These are phyloP conservation scores for Morone chrysops DNA, from an alignment of 2,113 vertebrate species.

Conservation along the genomic window DNA sequence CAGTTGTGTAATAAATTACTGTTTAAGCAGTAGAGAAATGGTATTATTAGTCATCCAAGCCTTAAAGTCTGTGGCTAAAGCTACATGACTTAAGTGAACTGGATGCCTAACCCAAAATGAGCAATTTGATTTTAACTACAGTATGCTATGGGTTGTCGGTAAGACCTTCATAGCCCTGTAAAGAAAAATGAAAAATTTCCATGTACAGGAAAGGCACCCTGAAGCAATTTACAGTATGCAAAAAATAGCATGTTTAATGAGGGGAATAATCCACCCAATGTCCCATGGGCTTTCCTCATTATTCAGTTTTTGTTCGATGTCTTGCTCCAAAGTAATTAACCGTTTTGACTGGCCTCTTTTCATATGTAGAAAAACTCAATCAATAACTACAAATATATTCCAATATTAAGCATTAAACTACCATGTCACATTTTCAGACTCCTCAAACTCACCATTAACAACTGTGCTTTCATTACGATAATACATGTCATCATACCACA, in stretches of 20 bases:
- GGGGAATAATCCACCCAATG: slow-evolving; percentile 4
- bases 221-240: slow-evolving; percentile 68
- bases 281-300: slow-evolving; percentile 5
- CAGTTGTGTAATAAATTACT: slow-evolving; percentile 90
- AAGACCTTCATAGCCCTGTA: slow-evolving; percentile 18
- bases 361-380: slow-evolving; percentile 29
- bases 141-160: slow-evolving; percentile 58
- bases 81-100: slow-evolving; percentile 37
- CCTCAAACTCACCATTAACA: slow-evolving; percentile 72
- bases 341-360: slow-evolving; percentile 37
- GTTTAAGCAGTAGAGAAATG: slow-evolving; percentile 79
- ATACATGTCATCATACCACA: slow-evolving; percentile 45
- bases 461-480: slow-evolving; percentile 85
- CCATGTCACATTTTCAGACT: slow-evolving; percentile 80
- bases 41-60: slow-evolving; percentile 53
- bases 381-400: slow-evolving; percentile 38
- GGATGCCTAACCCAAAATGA: slow-evolving; percentile 51
- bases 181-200: slow-evolving; percentile 37
- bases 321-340: slow-evolving; percentile 1
- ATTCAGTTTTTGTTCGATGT: slow-evolving; percentile 18
- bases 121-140: slow-evolving; percentile 48
- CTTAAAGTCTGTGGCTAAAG: slow-evolving; percentile 50
- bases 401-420: slow-evolving; percentile 55
- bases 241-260: slow-evolving; percentile 26
- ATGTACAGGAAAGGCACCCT: slow-evolving; percentile 89